Evolutionary conservation across 2,888 invertebrate species (phyloP), one percentile per base, ranked within the genome.

Genomic region (Seira ritae): DNA sequence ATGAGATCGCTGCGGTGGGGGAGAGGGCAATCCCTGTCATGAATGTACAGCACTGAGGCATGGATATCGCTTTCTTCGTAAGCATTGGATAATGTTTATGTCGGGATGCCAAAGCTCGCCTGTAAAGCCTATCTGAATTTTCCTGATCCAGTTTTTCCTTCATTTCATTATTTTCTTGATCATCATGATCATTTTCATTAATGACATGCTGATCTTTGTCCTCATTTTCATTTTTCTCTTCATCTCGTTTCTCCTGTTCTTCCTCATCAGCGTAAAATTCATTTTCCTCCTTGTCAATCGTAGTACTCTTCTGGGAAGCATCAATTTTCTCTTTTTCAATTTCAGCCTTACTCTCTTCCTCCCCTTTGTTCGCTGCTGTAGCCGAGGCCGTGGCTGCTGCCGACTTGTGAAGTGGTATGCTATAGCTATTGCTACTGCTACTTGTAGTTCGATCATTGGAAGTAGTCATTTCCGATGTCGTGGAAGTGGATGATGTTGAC

Each of bases 161-260:
- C 74, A 37, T 62, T 31, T 70, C 79, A 79, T 72, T 65, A 80
- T 68, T 65, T 23, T 74, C 74, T 37, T 69, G 65, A 20, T 60
- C 62, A 72, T 71, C 68, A 68, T 65, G n/a, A n/a, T 46, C 80
- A 65, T 65, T 66, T 10, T 71, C 37, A 72, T 17, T 42, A 24
- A 17, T n/a, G 20, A 8, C 31, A 31, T 31, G 31, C 31, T 31
- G 31, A 31, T 31, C 22, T 23, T 55, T 22, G 22, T 19, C 46
- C 62, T 22, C 12, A 24, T 19, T 76, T 31, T 23, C 17, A 12
- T 17, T 66, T 76, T 12, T 62, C 17, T 19, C 20, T 2, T 20
- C 22, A 20, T 19, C 17, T 19, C 4, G 1, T 15, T 20, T 66
- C 67, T 22, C 67, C 12, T 15, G 4, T 20, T 17, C 23, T 22